These are phyloP conservation scores for Drosophila eugracilis DNA, from an alignment of 1,140 invertebrate species.

Conservation along the genomic window DNA sequence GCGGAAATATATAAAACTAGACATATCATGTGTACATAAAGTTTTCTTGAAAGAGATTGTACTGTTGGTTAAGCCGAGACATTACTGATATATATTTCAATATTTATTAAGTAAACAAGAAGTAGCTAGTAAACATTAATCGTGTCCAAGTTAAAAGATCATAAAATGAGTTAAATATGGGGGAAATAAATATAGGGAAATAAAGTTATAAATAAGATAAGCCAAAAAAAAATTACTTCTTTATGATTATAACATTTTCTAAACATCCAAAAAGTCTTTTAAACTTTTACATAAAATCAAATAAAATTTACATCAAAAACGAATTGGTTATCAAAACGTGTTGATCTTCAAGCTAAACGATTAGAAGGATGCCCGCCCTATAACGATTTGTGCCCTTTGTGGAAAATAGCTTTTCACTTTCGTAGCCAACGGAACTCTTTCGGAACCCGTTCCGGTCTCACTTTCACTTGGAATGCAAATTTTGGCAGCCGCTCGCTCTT, in stretches of 20 bases:
- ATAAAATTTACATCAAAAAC: background rate
- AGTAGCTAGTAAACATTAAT: too few species aligned
- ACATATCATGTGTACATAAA: background rate
- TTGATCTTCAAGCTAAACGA: background rate
- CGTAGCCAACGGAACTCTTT: conserved; percentile 2
- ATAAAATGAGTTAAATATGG: too few species aligned
- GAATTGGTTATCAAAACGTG: background rate
- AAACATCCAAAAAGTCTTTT: too few species aligned
- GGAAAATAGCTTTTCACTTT: conserved; percentile 5
- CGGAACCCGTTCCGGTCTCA: conserved; percentile 16
- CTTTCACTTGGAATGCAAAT: conserved; percentile 29
- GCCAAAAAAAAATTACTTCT: too few species aligned
- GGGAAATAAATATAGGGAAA: too few species aligned
- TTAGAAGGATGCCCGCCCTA: background rate
- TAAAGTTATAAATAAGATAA: too few species aligned
- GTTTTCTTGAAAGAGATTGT: background rate
- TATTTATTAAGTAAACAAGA: background rate
- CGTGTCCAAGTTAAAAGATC: too few species aligned
- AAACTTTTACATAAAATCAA: too few species aligned
- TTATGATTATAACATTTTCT: too few species aligned
- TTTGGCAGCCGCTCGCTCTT: conserved; percentile 22
- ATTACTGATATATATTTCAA: too few species aligned
- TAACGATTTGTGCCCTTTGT: background rate
- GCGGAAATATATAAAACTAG: background rate
- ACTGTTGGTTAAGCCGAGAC: too few species aligned